Percentiles rank a stretch among this genome's conserved stretches.
Evolutionary conservation across 2,113 vertebrate genomes (phyloP).

Genomic region (Xiphorhynchus elegans): DNA sequence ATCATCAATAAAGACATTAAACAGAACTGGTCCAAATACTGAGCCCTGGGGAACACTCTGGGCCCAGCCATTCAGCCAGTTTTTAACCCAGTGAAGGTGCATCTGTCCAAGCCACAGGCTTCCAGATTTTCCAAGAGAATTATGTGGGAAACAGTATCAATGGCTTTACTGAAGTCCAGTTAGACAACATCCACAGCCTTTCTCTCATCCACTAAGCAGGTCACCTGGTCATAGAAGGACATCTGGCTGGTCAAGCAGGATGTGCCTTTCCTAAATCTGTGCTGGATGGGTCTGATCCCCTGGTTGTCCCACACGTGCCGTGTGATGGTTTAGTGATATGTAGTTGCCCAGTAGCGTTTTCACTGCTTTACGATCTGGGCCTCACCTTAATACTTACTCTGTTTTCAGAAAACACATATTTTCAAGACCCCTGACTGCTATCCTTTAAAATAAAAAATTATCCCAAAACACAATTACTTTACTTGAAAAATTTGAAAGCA

Average conservation of each 20-base stretch:
- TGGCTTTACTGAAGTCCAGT: neutral
- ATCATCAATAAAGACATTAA: neutral
- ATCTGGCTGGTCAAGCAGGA: neutral
- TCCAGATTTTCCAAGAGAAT: neutral
- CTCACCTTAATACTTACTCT: neutral
- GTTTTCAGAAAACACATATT: neutral
- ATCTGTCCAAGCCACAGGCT: neutral
- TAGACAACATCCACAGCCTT: neutral
- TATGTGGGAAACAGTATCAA: neutral
- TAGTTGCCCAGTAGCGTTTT: neutral
- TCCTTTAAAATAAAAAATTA: neutral
- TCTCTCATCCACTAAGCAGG: neutral
- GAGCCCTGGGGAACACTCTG: neutral
- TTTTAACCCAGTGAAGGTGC: neutral
- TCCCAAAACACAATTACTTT: neutral
- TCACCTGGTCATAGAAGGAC: neutral
- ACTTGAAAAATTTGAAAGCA: neutral
- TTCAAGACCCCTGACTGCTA: neutral
- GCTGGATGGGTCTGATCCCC: neutral
- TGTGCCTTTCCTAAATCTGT: neutral
- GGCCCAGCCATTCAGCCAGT: neutral
- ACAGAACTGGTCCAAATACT: neutral
- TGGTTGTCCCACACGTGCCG: rapidly evolving
- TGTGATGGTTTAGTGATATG: neutral
- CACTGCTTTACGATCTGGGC: neutral